Evolutionary conservation across 2,113 vertebrate genomes (phyloP).

Genomic region (Engystomops pustulosus): DNA sequence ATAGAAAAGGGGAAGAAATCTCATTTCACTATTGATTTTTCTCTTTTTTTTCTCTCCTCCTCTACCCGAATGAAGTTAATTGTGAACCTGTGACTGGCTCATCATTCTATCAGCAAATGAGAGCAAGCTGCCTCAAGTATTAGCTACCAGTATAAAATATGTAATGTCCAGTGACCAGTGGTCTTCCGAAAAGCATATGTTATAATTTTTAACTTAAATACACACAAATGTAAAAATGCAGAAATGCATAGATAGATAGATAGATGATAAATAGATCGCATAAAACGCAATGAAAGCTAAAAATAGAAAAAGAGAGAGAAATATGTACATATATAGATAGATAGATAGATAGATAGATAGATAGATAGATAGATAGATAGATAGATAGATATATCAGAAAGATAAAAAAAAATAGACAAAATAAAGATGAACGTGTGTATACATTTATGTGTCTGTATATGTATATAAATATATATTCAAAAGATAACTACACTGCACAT

Average conservation of each 20-base stretch:
- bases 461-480: too few relatives aligned
- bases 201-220: too few relatives aligned
- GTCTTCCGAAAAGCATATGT: too few relatives aligned
- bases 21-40: constrained; percentile 77
- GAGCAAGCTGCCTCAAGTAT: too few relatives aligned
- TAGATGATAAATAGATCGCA: too few relatives aligned
- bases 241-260: neutral
- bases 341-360: constrained; percentile 2
- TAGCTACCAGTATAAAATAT: too few relatives aligned
- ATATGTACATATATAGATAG: neutral
- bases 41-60: neutral
- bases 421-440: too few relatives aligned
- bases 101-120: neutral
- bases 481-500: neutral
- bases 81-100: constrained; percentile 65
- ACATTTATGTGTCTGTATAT: too few relatives aligned
- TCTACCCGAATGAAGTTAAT: constrained; percentile 74
- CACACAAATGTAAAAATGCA: too few relatives aligned
- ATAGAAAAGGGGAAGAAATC: constrained; percentile 77
- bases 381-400: neutral
- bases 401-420: neutral
- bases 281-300: too few relatives aligned
- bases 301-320: neutral
- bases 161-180: too few relatives aligned
- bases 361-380: constrained; percentile 12